phyloP scores from a whole-genome alignment of 2,797 vertebrate species.

The Coilia nasus region DNA sequence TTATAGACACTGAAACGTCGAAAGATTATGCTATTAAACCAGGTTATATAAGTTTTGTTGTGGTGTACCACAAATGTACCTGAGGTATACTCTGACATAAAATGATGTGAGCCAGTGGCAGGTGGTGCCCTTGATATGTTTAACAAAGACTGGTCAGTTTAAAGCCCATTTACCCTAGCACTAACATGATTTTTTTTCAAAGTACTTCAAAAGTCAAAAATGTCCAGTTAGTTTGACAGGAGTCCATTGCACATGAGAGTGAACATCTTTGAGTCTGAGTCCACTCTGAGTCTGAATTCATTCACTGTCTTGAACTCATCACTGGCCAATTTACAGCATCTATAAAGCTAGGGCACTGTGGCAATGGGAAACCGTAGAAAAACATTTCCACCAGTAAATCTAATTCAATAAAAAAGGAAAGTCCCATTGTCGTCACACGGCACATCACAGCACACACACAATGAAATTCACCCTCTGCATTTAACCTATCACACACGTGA shows the following conservation, averaged over 20 bases:
- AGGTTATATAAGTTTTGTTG: no score
- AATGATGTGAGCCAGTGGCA: background rate
- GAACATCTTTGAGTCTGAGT: no score
- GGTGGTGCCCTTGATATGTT: background rate
- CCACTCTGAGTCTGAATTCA: background rate
- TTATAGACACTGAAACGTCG: background rate
- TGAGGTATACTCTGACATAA: background rate
- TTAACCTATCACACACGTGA: no score
- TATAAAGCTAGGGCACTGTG: background rate
- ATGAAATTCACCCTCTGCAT: no score
- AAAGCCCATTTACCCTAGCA: background rate
- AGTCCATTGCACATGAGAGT: background rate
- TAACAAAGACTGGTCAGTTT: background rate
- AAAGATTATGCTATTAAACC: no score
- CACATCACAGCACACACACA: no score
- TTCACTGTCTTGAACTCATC: background rate
- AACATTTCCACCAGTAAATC: no score
- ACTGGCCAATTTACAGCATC: background rate
- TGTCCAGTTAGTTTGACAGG: background rate
- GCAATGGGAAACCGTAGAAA: no score
- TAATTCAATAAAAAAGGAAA: no score
- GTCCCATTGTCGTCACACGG: no score
- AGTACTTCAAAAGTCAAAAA: background rate
- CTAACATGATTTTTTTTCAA: background rate
- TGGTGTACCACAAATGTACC: background rate